Evolutionary conservation across 2,888 invertebrate species (phyloP).

Genomic region (Synanthedon vespiformis): DNA sequence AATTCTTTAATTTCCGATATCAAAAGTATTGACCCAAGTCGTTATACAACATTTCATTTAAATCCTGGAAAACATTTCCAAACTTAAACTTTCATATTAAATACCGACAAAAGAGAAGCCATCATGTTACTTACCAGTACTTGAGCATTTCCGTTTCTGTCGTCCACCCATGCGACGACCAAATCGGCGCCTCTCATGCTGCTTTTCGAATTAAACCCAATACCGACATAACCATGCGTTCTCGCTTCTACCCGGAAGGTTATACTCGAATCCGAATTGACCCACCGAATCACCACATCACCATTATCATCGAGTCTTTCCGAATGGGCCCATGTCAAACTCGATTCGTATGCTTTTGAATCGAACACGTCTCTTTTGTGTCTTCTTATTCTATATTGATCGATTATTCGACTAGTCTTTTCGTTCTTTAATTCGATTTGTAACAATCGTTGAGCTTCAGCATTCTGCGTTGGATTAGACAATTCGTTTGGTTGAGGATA

Average conservation of each 20-base stretch:
- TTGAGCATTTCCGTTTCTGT: conserved; percentile 74
- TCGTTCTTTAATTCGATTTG: conserved; percentile 44
- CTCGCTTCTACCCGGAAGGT: conserved; percentile 86
- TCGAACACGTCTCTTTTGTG: conserved; percentile 54
- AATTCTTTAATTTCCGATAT: too few relatives aligned
- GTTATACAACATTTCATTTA: background rate
- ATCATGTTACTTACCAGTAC: conserved; percentile 76
- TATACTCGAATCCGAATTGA: conserved; percentile 80
- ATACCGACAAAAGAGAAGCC: background rate
- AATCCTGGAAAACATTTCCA: too few relatives aligned
- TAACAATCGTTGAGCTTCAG: conserved; percentile 31
- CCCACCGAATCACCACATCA: conserved; percentile 75
- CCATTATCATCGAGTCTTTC: conserved; percentile 67
- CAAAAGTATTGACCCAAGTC: background rate
- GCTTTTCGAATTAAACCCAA: conserved; percentile 87
- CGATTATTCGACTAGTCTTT: conserved; percentile 49
- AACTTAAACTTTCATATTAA: background rate
- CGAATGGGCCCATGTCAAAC: conserved; percentile 72
- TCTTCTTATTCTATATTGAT: conserved; percentile 43
- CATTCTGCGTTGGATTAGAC: conserved; percentile 35
- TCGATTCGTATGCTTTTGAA: conserved; percentile 53
- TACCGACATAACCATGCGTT: conserved; percentile 87
- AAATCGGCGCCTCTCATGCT: conserved; percentile 87
- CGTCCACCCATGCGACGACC: conserved; percentile 91
- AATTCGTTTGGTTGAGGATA: conserved; percentile 39